Conservation (phyloP, 2,797 vertebrate genomes). For the Momotus momota region DNA sequence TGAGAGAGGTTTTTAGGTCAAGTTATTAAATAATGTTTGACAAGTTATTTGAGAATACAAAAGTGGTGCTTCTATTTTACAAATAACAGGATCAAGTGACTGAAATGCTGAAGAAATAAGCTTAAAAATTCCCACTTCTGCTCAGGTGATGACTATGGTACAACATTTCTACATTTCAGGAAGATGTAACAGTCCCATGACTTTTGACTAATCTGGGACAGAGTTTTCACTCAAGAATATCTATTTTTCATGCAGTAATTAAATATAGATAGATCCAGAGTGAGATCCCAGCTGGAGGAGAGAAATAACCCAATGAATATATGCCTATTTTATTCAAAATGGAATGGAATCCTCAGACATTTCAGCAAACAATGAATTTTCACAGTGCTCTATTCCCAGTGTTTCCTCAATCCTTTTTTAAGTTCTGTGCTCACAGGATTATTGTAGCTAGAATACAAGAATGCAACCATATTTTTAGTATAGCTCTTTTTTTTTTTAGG, state of each 20-base stretch:
- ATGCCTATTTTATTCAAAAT: background rate
- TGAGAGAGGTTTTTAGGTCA: background rate
- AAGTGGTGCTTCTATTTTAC: background rate
- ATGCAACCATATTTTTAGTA: background rate
- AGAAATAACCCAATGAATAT: conserved; percentile 17
- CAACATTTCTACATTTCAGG: background rate
- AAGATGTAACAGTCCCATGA: background rate
- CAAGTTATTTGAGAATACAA: background rate
- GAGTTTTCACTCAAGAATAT: conserved; percentile 19
- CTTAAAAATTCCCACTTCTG: background rate
- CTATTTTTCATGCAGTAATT: background rate
- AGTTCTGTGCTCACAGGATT: background rate
- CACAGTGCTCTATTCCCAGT: background rate
- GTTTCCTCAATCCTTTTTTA: background rate
- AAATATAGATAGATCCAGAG: background rate
- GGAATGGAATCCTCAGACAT: background rate
- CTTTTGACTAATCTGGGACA: background rate
- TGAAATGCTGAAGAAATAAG: background rate
- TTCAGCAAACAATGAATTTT: background rate
- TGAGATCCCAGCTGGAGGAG: background rate
- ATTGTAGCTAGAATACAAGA: background rate
- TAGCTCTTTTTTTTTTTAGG: background rate
- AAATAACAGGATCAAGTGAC: background rate
- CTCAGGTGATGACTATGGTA: background rate
- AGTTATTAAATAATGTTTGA: background rate